Conservation (phyloP, 2,888 invertebrate genomes). For the Melieria omissa region DNA sequence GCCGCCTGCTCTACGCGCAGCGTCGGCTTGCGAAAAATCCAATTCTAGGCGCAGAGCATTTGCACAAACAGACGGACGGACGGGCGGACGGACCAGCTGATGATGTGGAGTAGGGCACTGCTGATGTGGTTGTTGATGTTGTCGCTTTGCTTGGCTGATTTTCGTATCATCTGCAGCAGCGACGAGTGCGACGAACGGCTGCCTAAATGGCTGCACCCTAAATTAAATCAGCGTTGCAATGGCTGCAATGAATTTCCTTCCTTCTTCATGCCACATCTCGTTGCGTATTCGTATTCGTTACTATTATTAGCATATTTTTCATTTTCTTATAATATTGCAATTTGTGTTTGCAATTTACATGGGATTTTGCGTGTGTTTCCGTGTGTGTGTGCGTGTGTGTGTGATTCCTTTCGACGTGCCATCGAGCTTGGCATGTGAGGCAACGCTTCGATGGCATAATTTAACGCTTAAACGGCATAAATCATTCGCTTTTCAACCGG, state of each 20-base stretch:
- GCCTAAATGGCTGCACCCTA: slow-evolving; percentile 11
- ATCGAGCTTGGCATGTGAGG: too few species aligned
- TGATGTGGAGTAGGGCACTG: background rate
- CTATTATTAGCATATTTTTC: too few species aligned
- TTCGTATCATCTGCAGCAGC: background rate
- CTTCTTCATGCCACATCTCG: background rate
- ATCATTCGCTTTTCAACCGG: slow-evolving; percentile 1
- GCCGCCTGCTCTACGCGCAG: slow-evolving; percentile 34
- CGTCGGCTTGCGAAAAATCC: slow-evolving; percentile 7
- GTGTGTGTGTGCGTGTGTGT: too few species aligned
- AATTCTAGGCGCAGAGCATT: too few species aligned
- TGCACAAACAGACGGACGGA: too few species aligned
- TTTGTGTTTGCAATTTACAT: too few species aligned
- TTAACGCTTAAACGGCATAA: slow-evolving; percentile 21
- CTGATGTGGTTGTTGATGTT: background rate
- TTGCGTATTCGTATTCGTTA: too few species aligned
- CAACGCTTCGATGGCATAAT: background rate
- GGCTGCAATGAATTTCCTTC: background rate
- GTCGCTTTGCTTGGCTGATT: background rate
- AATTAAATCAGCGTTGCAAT: slow-evolving; percentile 1
- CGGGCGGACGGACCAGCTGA: background rate
- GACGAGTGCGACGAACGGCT: too few species aligned
- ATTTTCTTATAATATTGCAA: too few species aligned
- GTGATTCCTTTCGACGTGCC: too few species aligned
- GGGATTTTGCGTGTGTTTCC: too few species aligned